A percentile compares a stretch with the other conserved stretches of the same genome.
Conservation (phyloP, 1,140 invertebrate genomes). For the Calosoma granatense region DNA sequence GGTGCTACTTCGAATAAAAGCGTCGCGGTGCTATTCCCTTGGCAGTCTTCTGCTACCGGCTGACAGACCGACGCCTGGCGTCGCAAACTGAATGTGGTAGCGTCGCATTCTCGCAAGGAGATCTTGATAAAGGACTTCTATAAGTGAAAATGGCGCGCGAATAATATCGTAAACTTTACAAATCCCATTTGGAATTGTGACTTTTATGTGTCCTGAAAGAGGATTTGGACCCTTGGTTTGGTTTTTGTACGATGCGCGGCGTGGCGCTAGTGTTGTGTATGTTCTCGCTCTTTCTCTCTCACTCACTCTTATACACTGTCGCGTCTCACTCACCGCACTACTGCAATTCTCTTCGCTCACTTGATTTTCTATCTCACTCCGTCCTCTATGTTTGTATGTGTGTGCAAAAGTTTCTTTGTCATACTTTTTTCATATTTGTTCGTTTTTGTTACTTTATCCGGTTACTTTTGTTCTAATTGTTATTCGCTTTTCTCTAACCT, state of each 20-base stretch:
- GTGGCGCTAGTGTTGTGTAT: too few relatives aligned
- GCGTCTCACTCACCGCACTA: too few relatives aligned
- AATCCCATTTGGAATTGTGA: constrained; percentile 38
- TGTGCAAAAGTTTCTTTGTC: neutral
- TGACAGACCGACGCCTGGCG: neutral
- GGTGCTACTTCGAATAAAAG: too few relatives aligned
- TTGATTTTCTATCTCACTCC: too few relatives aligned
- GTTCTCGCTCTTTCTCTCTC: too few relatives aligned
- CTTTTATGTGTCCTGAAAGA: constrained; percentile 35
- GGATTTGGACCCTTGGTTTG: constrained; percentile 28
- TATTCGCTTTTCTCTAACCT: neutral
- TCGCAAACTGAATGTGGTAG: neutral
- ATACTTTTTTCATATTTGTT: neutral
- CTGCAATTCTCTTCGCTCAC: too few relatives aligned
- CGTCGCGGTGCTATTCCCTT: too few relatives aligned
- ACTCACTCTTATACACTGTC: too few relatives aligned
- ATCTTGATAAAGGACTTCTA: constrained; percentile 34
- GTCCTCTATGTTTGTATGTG: neutral
- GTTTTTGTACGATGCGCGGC: constrained; percentile 22
- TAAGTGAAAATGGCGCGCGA: constrained; percentile 34
- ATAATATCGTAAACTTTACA: constrained; percentile 38
- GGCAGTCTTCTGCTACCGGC: too few relatives aligned
- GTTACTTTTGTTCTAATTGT: neutral
- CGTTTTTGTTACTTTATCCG: neutral
- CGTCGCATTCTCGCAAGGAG: constrained; percentile 14